Evolutionary conservation across 1,140 invertebrate genomes (phyloP).

Genomic region (Sitophilus oryzae): DNA sequence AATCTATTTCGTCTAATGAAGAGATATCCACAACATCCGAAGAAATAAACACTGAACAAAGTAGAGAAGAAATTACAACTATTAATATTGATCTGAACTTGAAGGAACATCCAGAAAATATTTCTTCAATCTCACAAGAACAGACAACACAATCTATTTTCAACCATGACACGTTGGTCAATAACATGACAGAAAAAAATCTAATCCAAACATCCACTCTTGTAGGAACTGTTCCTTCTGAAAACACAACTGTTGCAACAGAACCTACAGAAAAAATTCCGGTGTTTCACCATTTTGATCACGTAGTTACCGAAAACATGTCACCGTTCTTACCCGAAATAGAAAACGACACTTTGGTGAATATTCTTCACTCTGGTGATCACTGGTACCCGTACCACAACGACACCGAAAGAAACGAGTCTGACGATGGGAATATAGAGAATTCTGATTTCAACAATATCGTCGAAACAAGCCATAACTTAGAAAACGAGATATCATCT

Average conservation of each 20-base stretch:
- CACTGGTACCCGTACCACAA: constrained; percentile 27
- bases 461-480: no score
- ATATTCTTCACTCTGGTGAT: constrained; percentile 46
- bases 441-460: constrained; percentile 42
- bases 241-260: neutral
- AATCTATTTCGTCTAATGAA: neutral
- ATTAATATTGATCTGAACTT: no score
- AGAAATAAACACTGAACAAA: neutral
- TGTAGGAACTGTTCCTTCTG: no score
- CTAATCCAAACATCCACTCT: no score
- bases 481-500: neutral
- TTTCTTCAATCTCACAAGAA: neutral
- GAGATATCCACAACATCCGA: neutral
- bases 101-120: no score
- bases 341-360: constrained; percentile 52
- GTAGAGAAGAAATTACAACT: neutral
- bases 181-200: no score
- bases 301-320: constrained; percentile 44
- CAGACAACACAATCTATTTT: no score
- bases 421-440: constrained; percentile 35
- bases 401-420: constrained; percentile 27
- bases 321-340: constrained; percentile 59
- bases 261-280: constrained; percentile 18
- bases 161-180: no score
- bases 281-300: constrained; percentile 12